phyloP scores from a whole-genome alignment of 2,113 vertebrate species.

The Psophia crepitans region DNA sequence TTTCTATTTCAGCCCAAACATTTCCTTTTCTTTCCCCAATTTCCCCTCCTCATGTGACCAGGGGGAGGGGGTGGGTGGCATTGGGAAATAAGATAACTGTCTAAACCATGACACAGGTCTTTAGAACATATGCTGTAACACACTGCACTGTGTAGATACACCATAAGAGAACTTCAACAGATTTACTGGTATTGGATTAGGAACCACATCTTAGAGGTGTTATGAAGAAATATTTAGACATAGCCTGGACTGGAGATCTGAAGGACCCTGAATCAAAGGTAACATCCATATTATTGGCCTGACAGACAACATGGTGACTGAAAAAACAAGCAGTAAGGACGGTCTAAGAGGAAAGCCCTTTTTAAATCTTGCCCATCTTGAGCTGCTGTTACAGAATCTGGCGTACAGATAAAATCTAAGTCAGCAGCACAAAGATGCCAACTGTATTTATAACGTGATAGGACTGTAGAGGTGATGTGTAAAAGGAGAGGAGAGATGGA shows the following conservation, averaged over 20 bases:
- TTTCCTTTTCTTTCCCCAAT: too few species aligned
- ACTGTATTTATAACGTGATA: neutral
- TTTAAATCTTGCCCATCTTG: neutral
- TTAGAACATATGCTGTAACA: neutral
- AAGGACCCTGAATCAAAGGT: neutral
- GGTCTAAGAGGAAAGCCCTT: neutral
- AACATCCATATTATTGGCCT: neutral
- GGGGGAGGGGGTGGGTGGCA: too few species aligned
- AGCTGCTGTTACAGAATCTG: neutral
- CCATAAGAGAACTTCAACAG: neutral
- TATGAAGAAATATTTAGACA: neutral
- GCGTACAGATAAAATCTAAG: neutral
- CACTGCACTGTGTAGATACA: neutral
- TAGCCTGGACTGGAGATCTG: neutral
- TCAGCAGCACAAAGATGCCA: neutral
- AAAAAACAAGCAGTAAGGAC: neutral
- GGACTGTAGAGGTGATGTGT: neutral
- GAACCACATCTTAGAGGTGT: neutral
- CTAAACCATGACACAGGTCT: too few species aligned
- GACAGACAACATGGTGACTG: neutral
- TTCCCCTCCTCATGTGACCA: too few species aligned
- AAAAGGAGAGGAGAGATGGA: neutral
- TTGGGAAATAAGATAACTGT: too few species aligned
- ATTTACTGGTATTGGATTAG: neutral
- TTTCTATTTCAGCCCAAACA: too few species aligned